phyloP scores from a whole-genome alignment of 2,797 vertebrate genomes.

The Hydrophis major region DNA sequence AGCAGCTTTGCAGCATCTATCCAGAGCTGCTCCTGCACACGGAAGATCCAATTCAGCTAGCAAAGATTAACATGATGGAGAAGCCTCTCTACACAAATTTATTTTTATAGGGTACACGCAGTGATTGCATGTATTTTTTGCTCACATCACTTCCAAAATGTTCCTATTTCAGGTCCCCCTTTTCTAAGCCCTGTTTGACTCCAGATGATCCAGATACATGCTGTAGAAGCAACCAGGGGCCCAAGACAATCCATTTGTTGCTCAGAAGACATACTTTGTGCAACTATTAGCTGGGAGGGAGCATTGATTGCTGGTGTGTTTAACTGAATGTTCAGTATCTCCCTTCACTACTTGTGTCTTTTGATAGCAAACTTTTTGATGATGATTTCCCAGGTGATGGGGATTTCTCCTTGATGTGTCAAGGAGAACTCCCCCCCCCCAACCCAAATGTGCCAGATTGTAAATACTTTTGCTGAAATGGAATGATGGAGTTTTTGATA shows the following conservation, averaged over 20 bases:
- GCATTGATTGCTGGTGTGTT: neutral
- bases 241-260: neutral
- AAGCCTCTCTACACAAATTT: neutral
- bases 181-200: neutral
- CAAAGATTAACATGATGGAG: neutral
- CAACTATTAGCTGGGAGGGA: neutral
- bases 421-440: too few species aligned
- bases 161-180: neutral
- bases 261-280: neutral
- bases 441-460: neutral
- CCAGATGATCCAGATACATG: neutral
- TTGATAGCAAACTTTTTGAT: neutral
- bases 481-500: neutral
- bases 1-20: neutral
- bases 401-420: too few species aligned
- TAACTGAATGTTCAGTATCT: neutral
- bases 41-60: neutral
- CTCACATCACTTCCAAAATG: neutral
- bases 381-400: neutral
- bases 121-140: neutral
- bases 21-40: neutral
- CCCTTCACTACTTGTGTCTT: neutral
- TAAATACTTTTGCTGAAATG: neutral
- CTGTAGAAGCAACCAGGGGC: neutral
- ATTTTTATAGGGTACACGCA: neutral